phyloP scores from a whole-genome alignment of 1,140 invertebrate genomes.

The Coptotermes formosanus region DNA sequence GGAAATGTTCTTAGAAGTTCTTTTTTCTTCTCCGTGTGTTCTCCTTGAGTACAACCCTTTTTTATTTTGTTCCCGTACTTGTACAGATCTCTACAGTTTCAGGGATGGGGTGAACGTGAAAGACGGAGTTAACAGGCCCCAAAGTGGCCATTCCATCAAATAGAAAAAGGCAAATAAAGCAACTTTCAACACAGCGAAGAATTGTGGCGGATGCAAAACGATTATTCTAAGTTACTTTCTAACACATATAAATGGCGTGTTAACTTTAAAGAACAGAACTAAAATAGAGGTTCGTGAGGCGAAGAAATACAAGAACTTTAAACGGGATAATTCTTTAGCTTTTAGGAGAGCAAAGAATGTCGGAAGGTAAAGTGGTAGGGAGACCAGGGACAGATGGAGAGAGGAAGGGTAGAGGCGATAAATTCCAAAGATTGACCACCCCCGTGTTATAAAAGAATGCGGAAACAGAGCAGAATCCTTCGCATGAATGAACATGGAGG shows the following conservation, averaged over 20 bases:
- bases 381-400: not conserved
- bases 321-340: not conserved
- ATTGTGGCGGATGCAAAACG: not conserved
- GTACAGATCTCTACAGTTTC: not conserved
- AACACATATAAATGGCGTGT: not conserved
- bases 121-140: not conserved
- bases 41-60: not conserved
- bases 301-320: not conserved
- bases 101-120: not conserved
- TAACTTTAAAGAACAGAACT: not conserved
- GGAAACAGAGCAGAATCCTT: not conserved
- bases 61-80: not conserved
- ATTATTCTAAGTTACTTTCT: constrained; percentile 13
- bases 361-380: not conserved
- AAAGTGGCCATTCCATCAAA: not conserved
- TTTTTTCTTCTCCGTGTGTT: not conserved
- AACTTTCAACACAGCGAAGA: not conserved
- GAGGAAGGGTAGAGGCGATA: not conserved
- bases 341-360: not conserved
- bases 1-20: not conserved
- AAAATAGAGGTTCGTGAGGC: not conserved
- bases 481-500: not conserved
- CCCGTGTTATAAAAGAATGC: constrained; percentile 16
- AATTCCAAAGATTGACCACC: constrained; percentile 21
- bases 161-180: not conserved